Conservation (phyloP, 2,113 vertebrate species). For the Chamaea fasciata region DNA sequence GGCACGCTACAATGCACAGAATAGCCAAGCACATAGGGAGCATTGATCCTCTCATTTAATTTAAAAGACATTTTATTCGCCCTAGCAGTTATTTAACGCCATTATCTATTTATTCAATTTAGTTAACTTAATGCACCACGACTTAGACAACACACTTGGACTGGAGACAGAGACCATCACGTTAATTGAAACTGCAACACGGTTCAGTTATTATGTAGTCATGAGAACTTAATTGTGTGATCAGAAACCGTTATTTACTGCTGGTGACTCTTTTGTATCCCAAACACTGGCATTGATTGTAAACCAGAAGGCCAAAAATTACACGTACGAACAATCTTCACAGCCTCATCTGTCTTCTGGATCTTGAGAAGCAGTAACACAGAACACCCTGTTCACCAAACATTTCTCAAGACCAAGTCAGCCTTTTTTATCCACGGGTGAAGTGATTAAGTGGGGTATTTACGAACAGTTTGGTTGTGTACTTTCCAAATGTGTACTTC, state of each 20-base stretch:
- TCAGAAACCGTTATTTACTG: neutral
- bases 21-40: neutral
- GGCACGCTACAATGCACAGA: neutral
- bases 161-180: neutral
- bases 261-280: neutral
- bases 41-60: neutral
- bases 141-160: neutral
- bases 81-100: neutral
- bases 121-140: neutral
- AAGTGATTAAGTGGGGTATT: neutral
- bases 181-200: neutral
- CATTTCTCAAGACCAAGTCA: neutral
- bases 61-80: neutral
- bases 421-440: neutral
- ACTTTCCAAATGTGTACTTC: conserved; percentile 1
- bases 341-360: neutral
- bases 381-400: neutral
- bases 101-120: neutral
- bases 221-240: conserved; percentile 5
- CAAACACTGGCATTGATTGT: neutral
- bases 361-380: neutral
- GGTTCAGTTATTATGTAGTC: neutral
- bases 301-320: neutral
- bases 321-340: neutral
- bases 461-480: neutral